Conservation (phyloP, 2,888 invertebrate genomes). For the Aphidius colemani region DNA sequence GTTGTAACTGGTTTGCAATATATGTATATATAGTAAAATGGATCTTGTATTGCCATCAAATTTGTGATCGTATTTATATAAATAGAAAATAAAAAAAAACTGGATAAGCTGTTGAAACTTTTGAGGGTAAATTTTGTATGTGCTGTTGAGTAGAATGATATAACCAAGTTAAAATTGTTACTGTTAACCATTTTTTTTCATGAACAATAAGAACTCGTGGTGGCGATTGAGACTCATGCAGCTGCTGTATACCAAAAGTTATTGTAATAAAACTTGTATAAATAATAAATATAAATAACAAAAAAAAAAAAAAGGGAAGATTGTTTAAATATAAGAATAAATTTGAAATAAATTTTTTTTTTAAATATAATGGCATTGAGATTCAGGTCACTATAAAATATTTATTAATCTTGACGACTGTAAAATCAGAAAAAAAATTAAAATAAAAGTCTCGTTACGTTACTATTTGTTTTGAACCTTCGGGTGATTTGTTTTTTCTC, state of each 20-base stretch:
- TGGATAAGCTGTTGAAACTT: conserved; percentile 16
- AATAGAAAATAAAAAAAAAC: conserved; percentile 11
- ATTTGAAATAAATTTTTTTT: no score
- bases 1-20: no score
- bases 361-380: neutral
- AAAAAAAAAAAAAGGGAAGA: no score
- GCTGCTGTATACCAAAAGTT: neutral
- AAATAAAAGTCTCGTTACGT: conserved; percentile 19
- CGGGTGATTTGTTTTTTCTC: conserved; percentile 16
- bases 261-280: conserved; percentile 10
- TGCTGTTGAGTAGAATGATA: conserved; percentile 22
- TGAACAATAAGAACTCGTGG: conserved; percentile 1
- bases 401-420: neutral
- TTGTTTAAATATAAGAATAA: no score
- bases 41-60: neutral
- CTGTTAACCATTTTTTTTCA: no score
- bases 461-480: conserved; percentile 22
- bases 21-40: no score
- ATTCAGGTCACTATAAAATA: neutral
- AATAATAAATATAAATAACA: no score
- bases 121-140: conserved; percentile 14
- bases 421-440: neutral
- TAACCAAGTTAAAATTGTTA: neutral
- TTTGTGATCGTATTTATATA: neutral
- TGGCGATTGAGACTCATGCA: conserved; percentile 10